Evolutionary conservation across 1,140 invertebrate species (phyloP), one percentile per base, ranked within the genome.

Genomic region (Aphidius ervi): DNA sequence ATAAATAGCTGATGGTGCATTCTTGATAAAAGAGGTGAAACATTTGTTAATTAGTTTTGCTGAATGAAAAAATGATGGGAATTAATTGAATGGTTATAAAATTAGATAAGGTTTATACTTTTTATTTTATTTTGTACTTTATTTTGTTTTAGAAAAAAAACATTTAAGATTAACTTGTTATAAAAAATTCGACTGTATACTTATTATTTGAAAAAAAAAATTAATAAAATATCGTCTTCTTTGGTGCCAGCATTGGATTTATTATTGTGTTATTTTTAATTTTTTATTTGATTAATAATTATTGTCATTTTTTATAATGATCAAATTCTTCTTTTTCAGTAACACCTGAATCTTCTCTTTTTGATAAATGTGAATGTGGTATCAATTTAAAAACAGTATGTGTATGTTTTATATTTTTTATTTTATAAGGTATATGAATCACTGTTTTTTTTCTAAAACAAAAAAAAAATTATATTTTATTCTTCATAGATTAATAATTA

Each of bases 351-450:
- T 64, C 61, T 31, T 31, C 23, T 31, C 23, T 31, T 31, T 31
- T 31, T 31, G 4, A 31, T 31, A 31, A 31, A 9, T 69, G 62
- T 31, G 62, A 8, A 58, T 68, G 81, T 39, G 84, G 82, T n/a
- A 86, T 76, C 1, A 85, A 82, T 66, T 85, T 86, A 67, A 83
- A 85, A 8, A 87, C 78, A 0, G 85, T 86, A 67, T 86, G 85
- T 0, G 82, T 85, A 63, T 87, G 85, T 63, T 86, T 86, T 52
- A 86, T 78, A 62, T 83, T 84, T 72, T 86, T 86, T 61, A 85
- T 78, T 58, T 81, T 82, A 59, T 83, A 83, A 4, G 84, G 85
- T 23, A 87, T 81, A 66, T 85, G 83, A 47, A 86, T 85, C 0
- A 84, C 77, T 4, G 86, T 84, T 62, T 86, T 85, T 63, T 83